Base-by-base conservation (phyloP, 2,888 invertebrate genomes). In the Apodemia hepburni region DNA sequence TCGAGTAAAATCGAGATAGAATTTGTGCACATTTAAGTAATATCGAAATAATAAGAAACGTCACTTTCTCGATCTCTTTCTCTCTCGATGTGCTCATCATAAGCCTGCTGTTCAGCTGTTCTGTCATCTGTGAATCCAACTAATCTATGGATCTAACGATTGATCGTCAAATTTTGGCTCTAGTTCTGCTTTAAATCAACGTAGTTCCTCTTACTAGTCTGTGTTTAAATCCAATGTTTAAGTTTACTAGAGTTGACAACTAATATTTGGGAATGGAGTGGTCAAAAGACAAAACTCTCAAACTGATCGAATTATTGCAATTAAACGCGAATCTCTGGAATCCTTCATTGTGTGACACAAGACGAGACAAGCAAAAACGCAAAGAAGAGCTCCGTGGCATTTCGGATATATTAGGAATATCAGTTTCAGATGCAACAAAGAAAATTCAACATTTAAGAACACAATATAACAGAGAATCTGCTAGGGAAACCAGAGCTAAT, bases 371-470 rank as follows among this genome's bases (percentile, higher is more conserved):
- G 74, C 89, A 88, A 70, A 91, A 88, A 70, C 83, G 91, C 11
- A 86, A 81, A 65, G 87, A 87, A 62, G 88, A 89, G 67, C 70
- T 91, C 64, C 80, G 85, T 0, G 75, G 76, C n/a, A 88, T 91
- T 69, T 78, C 90, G 0, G 83, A 83, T 27, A 73, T 82, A 61
- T 77, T 91, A 18, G 81, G 80, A 8, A 81, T 90, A 66, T 80
- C 77, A 70, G 81, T 79, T 29, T 83, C 87, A 5, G 93, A 93
- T 68, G 82, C 91, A 33, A 93, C 93, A 1, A 93, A 93, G 71
- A 93, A 93, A 69, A 93, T 93, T 61, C 94, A 93, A 68, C 93
- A 93, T 65, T 78, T 93, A 49, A 84, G 93, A 5, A 93, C 94
- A 0, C 94, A 93, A 66, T 93, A 93, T 69, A 93, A 93, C 70